Base-by-base conservation (phyloP, 2,797 vertebrate species). In the Cryptoblepharus egeriae region DNA sequence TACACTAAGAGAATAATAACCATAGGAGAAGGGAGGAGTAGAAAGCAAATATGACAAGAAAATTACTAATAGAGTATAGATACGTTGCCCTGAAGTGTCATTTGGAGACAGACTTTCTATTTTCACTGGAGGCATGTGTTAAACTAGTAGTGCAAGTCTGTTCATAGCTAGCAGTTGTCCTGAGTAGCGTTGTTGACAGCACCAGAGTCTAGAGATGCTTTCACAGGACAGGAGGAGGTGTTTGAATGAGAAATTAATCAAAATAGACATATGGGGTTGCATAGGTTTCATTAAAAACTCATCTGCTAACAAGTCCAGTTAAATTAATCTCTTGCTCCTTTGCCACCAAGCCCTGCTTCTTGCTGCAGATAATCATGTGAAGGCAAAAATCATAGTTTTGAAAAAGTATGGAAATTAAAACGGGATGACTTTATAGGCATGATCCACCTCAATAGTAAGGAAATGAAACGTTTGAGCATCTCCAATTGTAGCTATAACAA, bases 221-320 rank as follows among this genome's bases (percentile, higher is more conserved):
- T 72, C 37, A n/a, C 83, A 63, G 67, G 87, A 65, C 81, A 91
- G n/a, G 15, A 86, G 22, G 45, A 65, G 15, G 12, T 85, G 64
- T 83, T 67, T 89, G 75, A 85, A 87, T 76, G 55, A 63, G 90
- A 85, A 91, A 86, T 83, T 86, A 87, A 82, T 89, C 80, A 87
- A 92, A 82, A 82, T 42, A 73, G 35, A 85, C 84, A 57, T 87
- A 35, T 26, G 77, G 73, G 75, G 75, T 71, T 78, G 82, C 68
- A 90, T 37, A 69, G 83, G 75, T 89, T 83, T 87, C 81, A 77
- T 87, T 79, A 85, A 64, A 87, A 71, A 7, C 64, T 75, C 67
- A 55, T 85, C 61, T 83, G 67, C 49, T 22, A 68, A 69, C 77
- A 87, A 73, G n/a, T 49, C 18, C 20, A 75, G 72, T 85, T 86